These are phyloP conservation scores for Rhagologus leucostigma DNA, from an alignment of 2,113 vertebrate genomes.

Conservation along the genomic window DNA sequence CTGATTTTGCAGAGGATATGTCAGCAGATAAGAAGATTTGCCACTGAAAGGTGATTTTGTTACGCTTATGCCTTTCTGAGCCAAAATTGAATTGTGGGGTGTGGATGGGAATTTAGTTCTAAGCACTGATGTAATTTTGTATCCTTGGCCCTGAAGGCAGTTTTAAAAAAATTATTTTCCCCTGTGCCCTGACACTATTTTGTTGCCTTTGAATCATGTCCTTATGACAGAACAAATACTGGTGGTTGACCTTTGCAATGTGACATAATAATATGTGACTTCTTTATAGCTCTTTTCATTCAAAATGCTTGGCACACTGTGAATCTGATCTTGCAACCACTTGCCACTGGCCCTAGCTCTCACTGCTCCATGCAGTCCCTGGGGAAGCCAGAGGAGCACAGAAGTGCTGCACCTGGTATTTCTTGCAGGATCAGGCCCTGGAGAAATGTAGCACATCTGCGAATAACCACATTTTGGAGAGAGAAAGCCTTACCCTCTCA, in stretches of 20 bases:
- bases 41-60: conserved; percentile 48
- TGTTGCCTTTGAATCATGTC: conserved; percentile 57
- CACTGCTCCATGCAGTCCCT: neutral
- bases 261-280: conserved; percentile 65
- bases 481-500: neutral
- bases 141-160: conserved; percentile 6
- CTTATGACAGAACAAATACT: conserved; percentile 55
- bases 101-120: conserved; percentile 47
- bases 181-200: conserved; percentile 38
- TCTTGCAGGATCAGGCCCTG: neutral
- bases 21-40: conserved; percentile 38
- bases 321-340: neutral
- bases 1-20: conserved; percentile 10
- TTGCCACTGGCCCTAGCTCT: neutral
- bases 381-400: neutral
- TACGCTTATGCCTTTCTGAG: conserved; percentile 47
- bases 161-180: conserved; percentile 40
- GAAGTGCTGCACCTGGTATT: neutral
- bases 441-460: neutral
- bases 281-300: conserved; percentile 60
- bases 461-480: neutral
- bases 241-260: conserved; percentile 45
- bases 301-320: neutral
- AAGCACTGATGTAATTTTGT: conserved; percentile 54
- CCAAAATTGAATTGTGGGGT: conserved; percentile 15